Evolutionary conservation across 2,797 vertebrate genomes (phyloP).

Genomic region (Acipenser ruthenus): DNA sequence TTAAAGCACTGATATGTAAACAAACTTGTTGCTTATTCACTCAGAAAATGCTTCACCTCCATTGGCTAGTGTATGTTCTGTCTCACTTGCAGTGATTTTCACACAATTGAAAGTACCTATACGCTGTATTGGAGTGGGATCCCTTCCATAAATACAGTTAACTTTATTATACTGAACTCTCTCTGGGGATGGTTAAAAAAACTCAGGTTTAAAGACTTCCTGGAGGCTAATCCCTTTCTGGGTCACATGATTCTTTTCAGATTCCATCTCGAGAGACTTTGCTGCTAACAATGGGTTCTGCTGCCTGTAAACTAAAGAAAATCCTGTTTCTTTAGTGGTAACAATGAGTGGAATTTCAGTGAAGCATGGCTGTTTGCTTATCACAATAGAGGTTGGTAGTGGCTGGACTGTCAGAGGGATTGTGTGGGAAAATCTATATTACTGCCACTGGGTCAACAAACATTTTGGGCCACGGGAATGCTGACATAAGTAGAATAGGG

Average conservation of each 20-base stretch:
- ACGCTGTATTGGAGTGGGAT: not conserved
- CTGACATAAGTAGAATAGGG: no score
- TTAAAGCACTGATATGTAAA: no score
- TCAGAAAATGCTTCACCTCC: no score
- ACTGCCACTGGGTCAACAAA: no score
- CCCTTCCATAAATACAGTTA: not conserved
- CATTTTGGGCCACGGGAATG: no score
- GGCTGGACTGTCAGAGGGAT: no score
- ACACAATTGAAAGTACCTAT: not conserved
- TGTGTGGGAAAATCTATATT: no score
- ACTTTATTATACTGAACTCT: not conserved
- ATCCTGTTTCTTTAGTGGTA: conserved; percentile 55
- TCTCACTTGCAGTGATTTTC: no score
- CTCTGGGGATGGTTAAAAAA: conserved; percentile 39
- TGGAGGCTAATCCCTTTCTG: conserved; percentile 62
- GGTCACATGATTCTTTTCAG: conserved; percentile 63
- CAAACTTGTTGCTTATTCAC: no score
- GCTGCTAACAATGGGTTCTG: conserved; percentile 54
- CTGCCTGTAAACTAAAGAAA: conserved; percentile 52
- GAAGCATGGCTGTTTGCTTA: no score
- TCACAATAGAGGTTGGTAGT: no score
- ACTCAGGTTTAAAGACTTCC: conserved; percentile 55
- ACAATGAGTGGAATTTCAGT: conserved; percentile 48
- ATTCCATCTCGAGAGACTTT: conserved; percentile 57
- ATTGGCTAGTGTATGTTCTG: no score